Evolutionary conservation across 2,113 vertebrate species (phyloP), one percentile per base, ranked within the genome.

Genomic region (Pao palembangensis): DNA sequence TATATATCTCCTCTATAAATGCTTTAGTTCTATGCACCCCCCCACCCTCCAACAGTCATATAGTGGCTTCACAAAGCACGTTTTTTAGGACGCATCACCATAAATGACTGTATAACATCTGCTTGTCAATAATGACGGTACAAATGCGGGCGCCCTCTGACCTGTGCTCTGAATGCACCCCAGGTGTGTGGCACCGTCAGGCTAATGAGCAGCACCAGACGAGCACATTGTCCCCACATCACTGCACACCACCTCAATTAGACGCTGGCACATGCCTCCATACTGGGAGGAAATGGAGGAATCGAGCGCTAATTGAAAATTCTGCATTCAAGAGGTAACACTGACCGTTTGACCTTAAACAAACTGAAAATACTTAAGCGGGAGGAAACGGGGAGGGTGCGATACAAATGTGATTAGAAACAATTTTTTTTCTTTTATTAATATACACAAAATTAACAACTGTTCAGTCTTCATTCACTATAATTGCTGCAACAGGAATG

Each of bases 81-180:
- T 88, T 87, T 83, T 84, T 88, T 88, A 88, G 87, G 86, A 88
- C 88, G 75, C 89, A 91, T 92, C 89, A 89, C 48, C 89, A 90
- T 90, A 89, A 88, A 89, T 87, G 84, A 90, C 89, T 90, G 88
- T 89, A 89, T 86, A 92, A 86, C 87, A 87, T 90, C 84, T 90
- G 85, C 88, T 89, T 87, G 73, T 89, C 84, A 89, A 89, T 90
- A 90, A 92, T 91, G 87, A 89, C 77, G 62, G 64, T 72, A 76
- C 79, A 79, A 80, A 88, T 83, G 78, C 73, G 52, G 17, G 19
- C 51, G 78, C 64, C 86, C 87, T 79, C 64, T 87, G 83, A 87
- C 85, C 88, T 71, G 46, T 60, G 75, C 78, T 76, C 81, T 66
- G 80, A 71, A 66, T 61, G 81, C 88, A 91, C 79, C 88, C 84